Evolutionary conservation across 1,140 invertebrate species (phyloP).

Genomic region (Olivierus martensii): DNA sequence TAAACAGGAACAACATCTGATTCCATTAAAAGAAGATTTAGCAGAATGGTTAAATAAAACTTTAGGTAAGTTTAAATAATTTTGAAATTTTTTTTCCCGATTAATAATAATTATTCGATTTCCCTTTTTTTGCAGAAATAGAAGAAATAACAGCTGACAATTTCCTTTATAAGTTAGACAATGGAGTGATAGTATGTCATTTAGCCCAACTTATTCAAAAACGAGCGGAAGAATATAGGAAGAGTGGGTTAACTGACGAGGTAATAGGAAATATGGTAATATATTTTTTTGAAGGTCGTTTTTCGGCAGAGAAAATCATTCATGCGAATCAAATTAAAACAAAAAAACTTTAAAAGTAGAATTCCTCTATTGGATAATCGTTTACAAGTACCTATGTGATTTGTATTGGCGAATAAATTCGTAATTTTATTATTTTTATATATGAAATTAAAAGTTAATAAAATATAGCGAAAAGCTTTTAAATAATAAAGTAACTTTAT

Average conservation of each 20-base stretch:
- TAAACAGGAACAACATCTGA: constrained; percentile 58
- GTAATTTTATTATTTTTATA: no score
- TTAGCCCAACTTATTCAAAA: constrained; percentile 59
- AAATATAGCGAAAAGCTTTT: no score
- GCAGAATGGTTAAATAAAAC: constrained; percentile 76
- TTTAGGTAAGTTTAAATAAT: constrained; percentile 43
- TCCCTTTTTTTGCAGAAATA: constrained; percentile 40
- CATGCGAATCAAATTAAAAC: no score
- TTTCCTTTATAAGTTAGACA: constrained; percentile 61
- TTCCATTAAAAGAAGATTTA: constrained; percentile 67
- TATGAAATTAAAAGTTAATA: no score
- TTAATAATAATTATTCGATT: neutral
- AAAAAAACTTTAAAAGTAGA: no score
- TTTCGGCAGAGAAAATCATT: no score
- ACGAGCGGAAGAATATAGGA: constrained; percentile 45
- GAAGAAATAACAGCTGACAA: constrained; percentile 57
- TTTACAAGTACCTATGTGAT: no score
- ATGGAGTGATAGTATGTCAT: constrained; percentile 61
- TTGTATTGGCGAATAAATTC: no score
- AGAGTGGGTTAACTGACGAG: constrained; percentile 26
- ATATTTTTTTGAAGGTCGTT: no score
- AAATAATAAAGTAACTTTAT: no score
- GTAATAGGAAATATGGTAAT: constrained; percentile 2
- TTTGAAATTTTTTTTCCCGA: neutral
- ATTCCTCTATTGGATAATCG: no score